Percentiles rank a stretch among this genome's conserved stretches.
These are phyloP conservation scores for Speoplatyrhinus poulsoni DNA, from an alignment of 2,113 vertebrate genomes.

Conservation along the genomic window DNA sequence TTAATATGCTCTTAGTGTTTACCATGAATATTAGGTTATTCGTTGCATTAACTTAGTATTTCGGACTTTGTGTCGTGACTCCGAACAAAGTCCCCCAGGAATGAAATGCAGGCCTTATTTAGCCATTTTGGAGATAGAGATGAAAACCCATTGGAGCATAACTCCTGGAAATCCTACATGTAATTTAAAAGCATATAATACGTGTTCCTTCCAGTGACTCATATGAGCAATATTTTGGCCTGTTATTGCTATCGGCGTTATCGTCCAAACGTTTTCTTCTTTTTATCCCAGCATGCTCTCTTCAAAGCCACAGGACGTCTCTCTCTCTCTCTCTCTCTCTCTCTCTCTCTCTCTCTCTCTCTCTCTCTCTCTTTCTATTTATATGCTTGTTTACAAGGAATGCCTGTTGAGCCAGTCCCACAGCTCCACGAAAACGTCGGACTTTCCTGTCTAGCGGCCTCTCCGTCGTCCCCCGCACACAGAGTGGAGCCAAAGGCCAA, in stretches of 20 bases:
- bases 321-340: slow-evolving; percentile 16
- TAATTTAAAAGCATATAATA: slow-evolving; percentile 50
- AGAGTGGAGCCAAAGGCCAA: slow-evolving; percentile 61
- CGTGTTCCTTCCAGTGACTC: slow-evolving; percentile 50
- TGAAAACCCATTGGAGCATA: slow-evolving; percentile 31
- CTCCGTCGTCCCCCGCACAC: slow-evolving; percentile 57
- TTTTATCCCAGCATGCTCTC: too few relatives aligned
- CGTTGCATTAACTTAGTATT: too few relatives aligned
- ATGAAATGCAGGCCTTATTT: slow-evolving; percentile 29
- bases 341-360: slow-evolving; percentile 4
- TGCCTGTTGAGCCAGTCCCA: slow-evolving; percentile 68
- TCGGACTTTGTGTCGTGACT: too few relatives aligned
- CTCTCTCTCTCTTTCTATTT: slow-evolving; percentile 9
- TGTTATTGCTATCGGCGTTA: slow-evolving; percentile 35
- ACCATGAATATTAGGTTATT: too few relatives aligned
- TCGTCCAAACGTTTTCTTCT: slow-evolving; percentile 22
- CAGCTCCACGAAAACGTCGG: slow-evolving; percentile 57
- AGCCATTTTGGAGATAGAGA: slow-evolving; percentile 43
- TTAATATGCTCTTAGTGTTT: too few relatives aligned
- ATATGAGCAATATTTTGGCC: slow-evolving; percentile 56
- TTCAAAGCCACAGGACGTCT: neutral
- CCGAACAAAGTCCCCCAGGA: too few relatives aligned
- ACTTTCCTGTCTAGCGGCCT: slow-evolving; percentile 57
- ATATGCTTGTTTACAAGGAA: slow-evolving; percentile 46
- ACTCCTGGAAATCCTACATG: slow-evolving; percentile 37